phyloP scores from a whole-genome alignment of 2,797 vertebrate genomes.

The Anabacerthia variegaticeps region DNA sequence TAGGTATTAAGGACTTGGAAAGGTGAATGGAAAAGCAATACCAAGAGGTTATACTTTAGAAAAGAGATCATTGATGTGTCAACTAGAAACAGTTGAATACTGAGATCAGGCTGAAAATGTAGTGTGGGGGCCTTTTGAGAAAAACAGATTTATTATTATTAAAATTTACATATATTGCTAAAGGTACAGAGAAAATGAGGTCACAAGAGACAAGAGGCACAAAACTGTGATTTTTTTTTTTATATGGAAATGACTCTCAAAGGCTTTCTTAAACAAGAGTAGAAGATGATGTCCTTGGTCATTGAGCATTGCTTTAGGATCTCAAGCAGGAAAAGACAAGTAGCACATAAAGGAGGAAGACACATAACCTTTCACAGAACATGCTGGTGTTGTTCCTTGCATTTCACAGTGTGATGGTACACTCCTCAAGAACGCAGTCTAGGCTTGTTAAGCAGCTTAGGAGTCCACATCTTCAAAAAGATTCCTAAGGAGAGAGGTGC shows the following conservation, averaged over 20 bases:
- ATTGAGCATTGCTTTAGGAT: background rate
- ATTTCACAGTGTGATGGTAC: background rate
- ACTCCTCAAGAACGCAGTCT: background rate
- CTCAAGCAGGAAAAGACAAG: background rate
- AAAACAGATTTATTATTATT: constrained; percentile 9
- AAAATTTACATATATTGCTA: background rate
- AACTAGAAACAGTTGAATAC: background rate
- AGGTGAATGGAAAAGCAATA: background rate
- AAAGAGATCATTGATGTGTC: background rate
- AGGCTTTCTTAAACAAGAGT: constrained; percentile 1
- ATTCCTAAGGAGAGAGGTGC: background rate
- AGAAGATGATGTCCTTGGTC: background rate
- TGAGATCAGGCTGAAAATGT: background rate
- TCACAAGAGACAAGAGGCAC: background rate
- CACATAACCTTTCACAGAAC: background rate
- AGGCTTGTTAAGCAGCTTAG: background rate
- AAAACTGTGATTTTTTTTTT: constrained; percentile 25
- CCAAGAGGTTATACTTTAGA: background rate
- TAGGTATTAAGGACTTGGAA: background rate
- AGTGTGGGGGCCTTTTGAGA: background rate
- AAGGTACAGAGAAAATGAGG: constrained; percentile 27
- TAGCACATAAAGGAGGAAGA: background rate
- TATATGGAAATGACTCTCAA: constrained; percentile 8
- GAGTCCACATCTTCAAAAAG: background rate
- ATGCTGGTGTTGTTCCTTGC: background rate